Evolutionary conservation across 1,140 invertebrate genomes (phyloP), one percentile per base, ranked within the genome.

Genomic region (Metaphire vulgaris): DNA sequence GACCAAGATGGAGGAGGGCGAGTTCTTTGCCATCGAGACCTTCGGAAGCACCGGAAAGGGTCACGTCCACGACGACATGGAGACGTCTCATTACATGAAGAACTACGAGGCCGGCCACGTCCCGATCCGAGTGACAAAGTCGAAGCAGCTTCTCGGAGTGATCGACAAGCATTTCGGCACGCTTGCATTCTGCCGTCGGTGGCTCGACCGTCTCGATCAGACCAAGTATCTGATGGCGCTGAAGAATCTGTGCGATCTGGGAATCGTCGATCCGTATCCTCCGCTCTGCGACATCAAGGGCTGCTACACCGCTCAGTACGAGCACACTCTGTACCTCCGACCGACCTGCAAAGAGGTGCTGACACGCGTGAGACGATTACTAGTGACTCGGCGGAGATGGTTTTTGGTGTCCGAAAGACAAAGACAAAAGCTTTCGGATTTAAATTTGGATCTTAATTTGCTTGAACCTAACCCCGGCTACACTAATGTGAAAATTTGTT

Each of bases 11-110:
- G 98, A 99, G 88, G 96, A 99, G 87, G 94, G 97, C 85, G 97
- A 99, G 86, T 95, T 99, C 84, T 99, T 99, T 88, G 98, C 98
- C 0, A 99, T 99, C 79, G 98, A 99, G 88, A 99, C 98, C 0
- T 99, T 99, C 85, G 98, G 98, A 6, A 98, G 96, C 1, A 99
- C 98, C 16, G 98, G 98, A 1, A 91, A 92, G 79, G 98, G 98
- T 16, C 89, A 94, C 74, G 97, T 99, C 0, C 95, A 98, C 85
- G 97, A 99, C 86, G 98, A 99, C 85, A 96, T 99, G 92, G 97
- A 99, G 83, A 94, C 93, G 78, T 99, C 96, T 33, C 98, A 99
- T 88, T 99, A 99, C 83, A 99, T 99, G 97, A 99, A 99, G 86
- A 97, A 97, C 84, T 99, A 93, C 87, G 96, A 99, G 81, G 91